These are phyloP conservation scores for Gymnothorax javanicus DNA, from an alignment of 2,797 vertebrate species.

Conservation along the genomic window DNA sequence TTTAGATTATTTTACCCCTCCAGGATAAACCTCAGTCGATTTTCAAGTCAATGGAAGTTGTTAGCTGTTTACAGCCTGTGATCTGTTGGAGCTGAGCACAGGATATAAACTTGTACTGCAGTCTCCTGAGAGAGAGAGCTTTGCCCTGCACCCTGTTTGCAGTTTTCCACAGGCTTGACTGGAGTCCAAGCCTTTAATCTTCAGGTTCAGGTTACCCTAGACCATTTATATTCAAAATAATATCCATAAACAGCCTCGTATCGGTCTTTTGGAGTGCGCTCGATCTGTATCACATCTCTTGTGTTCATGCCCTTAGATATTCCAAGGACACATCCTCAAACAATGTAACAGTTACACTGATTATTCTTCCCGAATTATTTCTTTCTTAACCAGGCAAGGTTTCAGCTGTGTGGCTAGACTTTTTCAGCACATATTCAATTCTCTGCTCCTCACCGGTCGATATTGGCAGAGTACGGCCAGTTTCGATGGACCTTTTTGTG, in stretches of 20 bases:
- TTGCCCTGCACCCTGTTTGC: not conserved
- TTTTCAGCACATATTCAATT: not conserved
- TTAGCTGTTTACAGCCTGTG: not conserved
- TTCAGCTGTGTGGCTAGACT: not conserved
- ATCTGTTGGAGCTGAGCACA: not conserved
- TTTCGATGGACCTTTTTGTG: not conserved
- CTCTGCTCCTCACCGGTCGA: not conserved
- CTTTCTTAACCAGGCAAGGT: constrained; percentile 1
- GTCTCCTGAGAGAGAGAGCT: not conserved
- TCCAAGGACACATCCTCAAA: not conserved
- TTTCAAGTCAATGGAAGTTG: not conserved
- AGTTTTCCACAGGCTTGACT: not conserved
- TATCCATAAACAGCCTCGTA: not conserved
- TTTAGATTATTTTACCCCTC: not conserved
- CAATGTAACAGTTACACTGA: not conserved
- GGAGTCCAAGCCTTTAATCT: not conserved
- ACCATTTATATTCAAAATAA: not conserved
- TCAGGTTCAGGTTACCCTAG: not conserved
- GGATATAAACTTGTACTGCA: not conserved
- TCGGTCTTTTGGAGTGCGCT: not conserved
- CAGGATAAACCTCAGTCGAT: not conserved
- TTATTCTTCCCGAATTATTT: not conserved
- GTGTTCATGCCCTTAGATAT: not conserved
- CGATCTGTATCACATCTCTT: not conserved
- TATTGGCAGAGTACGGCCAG: not conserved